Conservation (phyloP, 2,888 invertebrate species). For the Bhutanitis thaidina region DNA sequence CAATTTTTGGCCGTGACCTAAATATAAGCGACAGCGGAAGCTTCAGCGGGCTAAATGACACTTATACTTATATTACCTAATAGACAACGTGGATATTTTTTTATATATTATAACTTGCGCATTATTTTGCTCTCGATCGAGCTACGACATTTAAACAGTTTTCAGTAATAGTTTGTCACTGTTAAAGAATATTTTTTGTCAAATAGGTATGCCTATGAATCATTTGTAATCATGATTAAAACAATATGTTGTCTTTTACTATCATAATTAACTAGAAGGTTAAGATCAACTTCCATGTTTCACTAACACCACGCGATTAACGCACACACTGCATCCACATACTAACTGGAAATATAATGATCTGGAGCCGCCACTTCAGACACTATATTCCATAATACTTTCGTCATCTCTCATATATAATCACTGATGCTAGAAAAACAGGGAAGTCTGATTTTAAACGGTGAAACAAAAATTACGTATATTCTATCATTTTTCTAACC, state of each 20-base stretch:
- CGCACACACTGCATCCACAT: slow-evolving; percentile 25
- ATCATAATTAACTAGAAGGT: no score
- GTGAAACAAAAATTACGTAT: no score
- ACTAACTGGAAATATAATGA: slow-evolving; percentile 36
- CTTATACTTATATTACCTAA: slow-evolving; percentile 9
- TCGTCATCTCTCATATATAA: slow-evolving; percentile 32
- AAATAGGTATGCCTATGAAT: no score
- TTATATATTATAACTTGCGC: not conserved
- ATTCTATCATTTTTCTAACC: no score
- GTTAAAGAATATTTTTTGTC: no score
- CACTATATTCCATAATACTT: slow-evolving; percentile 39
- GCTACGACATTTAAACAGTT: not conserved
- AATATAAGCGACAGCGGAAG: slow-evolving; percentile 18
- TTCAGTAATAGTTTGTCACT: no score
- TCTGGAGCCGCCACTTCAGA: slow-evolving; percentile 65
- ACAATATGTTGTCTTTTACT: no score
- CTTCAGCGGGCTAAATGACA: slow-evolving; percentile 16
- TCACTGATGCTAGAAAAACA: slow-evolving; percentile 33
- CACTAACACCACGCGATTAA: slow-evolving; percentile 28
- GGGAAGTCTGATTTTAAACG: slow-evolving; percentile 14
- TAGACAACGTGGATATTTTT: not conserved
- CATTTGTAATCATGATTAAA: no score
- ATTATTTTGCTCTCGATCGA: not conserved
- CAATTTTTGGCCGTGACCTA: slow-evolving; percentile 19
- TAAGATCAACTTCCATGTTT: slow-evolving; percentile 26